Conservation (phyloP, 2,888 invertebrate genomes). For the Camponotus fellah region DNA sequence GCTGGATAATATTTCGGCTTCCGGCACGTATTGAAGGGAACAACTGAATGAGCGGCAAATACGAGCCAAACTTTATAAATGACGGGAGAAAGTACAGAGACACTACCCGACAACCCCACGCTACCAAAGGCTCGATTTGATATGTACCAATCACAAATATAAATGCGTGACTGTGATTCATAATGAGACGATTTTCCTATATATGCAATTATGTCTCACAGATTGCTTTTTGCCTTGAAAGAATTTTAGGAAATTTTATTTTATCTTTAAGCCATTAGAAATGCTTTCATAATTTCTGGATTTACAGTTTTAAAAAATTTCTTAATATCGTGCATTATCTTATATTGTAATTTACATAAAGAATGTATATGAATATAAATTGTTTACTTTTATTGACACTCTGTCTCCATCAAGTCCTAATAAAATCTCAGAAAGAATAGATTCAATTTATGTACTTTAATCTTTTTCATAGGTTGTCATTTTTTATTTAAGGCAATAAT, state of each 20-base stretch:
- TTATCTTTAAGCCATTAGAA: neutral
- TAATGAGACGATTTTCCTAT: neutral
- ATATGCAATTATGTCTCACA: neutral
- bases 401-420: neutral
- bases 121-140: conserved; percentile 68
- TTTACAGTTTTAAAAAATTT: neutral
- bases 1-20: conserved; percentile 87
- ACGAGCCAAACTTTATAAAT: conserved; percentile 83
- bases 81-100: conserved; percentile 83
- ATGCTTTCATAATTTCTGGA: neutral
- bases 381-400: neutral
- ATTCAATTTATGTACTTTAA: neutral
- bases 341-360: neutral
- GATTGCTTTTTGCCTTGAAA: neutral
- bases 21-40: conserved; percentile 82
- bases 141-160: neutral
- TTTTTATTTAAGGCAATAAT: neutral
- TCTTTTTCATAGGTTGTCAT: neutral
- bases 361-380: neutral
- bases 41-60: conserved; percentile 82
- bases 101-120: conserved; percentile 66
- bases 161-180: neutral
- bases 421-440: neutral
- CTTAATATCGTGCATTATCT: too few species aligned
- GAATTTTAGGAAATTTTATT: neutral